A percentile compares a stretch with the other conserved stretches of the same genome.
Conservation (phyloP, 2,888 invertebrate genomes). For the Synergus laeviventris region DNA sequence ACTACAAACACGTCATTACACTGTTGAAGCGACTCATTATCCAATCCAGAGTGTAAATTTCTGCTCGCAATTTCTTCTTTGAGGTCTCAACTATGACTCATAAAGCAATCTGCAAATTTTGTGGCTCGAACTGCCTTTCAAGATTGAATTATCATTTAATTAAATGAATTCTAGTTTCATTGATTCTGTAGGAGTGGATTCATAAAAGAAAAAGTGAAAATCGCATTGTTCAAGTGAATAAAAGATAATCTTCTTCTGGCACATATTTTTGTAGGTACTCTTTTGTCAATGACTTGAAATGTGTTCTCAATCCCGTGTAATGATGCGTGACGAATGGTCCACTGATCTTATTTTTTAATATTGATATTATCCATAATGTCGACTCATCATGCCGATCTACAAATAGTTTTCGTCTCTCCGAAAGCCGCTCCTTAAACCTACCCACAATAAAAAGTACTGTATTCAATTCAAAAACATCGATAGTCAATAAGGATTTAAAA, state of each 20-base stretch:
- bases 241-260: background rate
- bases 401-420: background rate
- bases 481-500: background rate
- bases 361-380: background rate
- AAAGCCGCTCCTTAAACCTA: background rate
- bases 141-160: constrained; percentile 1
- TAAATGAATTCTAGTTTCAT: too few relatives aligned
- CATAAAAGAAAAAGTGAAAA: background rate
- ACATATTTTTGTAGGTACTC: background rate
- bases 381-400: background rate
- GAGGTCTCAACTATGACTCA: constrained; percentile 26
- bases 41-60: constrained; percentile 48
- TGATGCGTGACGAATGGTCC: background rate
- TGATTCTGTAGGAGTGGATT: background rate
- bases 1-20: constrained; percentile 61
- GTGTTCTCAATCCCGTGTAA: background rate
- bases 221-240: background rate
- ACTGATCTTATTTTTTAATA: constrained; percentile 11
- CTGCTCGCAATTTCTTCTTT: constrained; percentile 21
- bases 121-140: constrained; percentile 14
- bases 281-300: background rate
- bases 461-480: background rate
- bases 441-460: background rate
- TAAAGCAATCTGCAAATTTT: constrained; percentile 25
- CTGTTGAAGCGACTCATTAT: constrained; percentile 57